A percentile compares a stretch with the other conserved stretches of the same genome.
These are phyloP conservation scores for Mesorhabditis belari DNA, from an alignment of 2,888 invertebrate genomes.

Conservation along the genomic window DNA sequence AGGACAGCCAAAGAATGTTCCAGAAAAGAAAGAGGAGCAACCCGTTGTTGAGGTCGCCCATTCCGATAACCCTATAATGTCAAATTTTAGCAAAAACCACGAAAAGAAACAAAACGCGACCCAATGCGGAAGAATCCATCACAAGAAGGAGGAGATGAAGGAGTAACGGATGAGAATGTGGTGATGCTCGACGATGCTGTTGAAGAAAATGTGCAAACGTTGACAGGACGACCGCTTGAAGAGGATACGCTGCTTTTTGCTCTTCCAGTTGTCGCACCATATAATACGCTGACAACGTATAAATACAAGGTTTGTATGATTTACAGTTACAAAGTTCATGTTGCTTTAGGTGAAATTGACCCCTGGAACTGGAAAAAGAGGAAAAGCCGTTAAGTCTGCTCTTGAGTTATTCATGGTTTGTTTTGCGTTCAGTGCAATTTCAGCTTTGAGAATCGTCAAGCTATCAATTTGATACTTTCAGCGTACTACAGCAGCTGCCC, in stretches of 20 bases:
- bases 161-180: constrained; percentile 36
- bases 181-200: constrained; percentile 10
- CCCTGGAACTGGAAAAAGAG: constrained; percentile 85
- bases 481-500: constrained; percentile 68
- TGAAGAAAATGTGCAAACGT: constrained; percentile 17
- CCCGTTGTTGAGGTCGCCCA: not conserved
- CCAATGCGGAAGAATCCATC: no score
- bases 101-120: constrained; percentile 42
- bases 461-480: constrained; percentile 15
- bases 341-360: constrained; percentile 72
- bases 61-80: not conserved
- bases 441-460: no score
- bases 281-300: constrained; percentile 55
- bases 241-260: constrained; percentile 92
- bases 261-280: constrained; percentile 90
- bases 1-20: constrained; percentile 9
- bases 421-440: no score
- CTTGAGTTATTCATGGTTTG: constrained; percentile 71
- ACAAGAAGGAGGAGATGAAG: constrained; percentile 37
- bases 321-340: no score
- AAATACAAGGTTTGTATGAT: constrained; percentile 72
- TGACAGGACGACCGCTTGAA: constrained; percentile 61
- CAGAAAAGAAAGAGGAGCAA: constrained; percentile 9
- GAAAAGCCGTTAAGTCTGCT: constrained; percentile 88
- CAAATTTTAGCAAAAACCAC: not conserved